Evolutionary conservation across 2,888 invertebrate genomes (phyloP).

Genomic region (Lobophora halterata): DNA sequence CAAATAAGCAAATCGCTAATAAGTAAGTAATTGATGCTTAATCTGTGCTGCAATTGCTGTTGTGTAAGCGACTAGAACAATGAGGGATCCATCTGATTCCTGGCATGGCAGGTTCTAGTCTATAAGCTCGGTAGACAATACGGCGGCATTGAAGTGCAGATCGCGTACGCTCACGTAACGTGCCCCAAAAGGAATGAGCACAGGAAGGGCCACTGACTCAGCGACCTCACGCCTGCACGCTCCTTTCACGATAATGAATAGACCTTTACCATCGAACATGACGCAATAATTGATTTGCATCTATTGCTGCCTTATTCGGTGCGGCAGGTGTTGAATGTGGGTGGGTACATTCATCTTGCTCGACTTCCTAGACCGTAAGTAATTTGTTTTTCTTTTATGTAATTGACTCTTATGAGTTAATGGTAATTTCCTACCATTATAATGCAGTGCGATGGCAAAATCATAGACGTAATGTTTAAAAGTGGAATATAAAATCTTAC

Average conservation of each 20-base stretch:
- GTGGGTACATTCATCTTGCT: conserved; percentile 20
- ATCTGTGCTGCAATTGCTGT: conserved; percentile 22
- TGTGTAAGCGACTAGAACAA: conserved; percentile 30
- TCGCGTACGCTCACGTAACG: conserved; percentile 70
- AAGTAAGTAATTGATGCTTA: conserved; percentile 13
- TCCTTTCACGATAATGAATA: conserved; percentile 69
- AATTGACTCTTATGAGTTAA: conserved; percentile 5
- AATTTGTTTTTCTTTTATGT: conserved; percentile 8
- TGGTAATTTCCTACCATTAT: conserved; percentile 6
- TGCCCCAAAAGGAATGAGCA: conserved; percentile 61
- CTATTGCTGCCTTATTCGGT: conserved; percentile 46
- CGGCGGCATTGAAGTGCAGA: conserved; percentile 56
- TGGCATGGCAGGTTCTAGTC: conserved; percentile 22
- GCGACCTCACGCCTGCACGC: conserved; percentile 58
- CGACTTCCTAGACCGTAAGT: conserved; percentile 22
- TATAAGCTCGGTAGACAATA: conserved; percentile 45
- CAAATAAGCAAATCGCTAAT: conserved; percentile 24
- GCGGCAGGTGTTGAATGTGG: conserved; percentile 40
- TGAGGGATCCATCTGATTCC: conserved; percentile 31
- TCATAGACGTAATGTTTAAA: too few species aligned
- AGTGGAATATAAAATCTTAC: too few species aligned
- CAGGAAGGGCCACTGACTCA: conserved; percentile 76
- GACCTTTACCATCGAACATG: conserved; percentile 45
- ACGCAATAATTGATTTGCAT: conserved; percentile 66
- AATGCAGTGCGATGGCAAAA: conserved; percentile 1